Evolutionary conservation across 2,797 vertebrate genomes (phyloP).

Genomic region (Lacerta agilis): DNA sequence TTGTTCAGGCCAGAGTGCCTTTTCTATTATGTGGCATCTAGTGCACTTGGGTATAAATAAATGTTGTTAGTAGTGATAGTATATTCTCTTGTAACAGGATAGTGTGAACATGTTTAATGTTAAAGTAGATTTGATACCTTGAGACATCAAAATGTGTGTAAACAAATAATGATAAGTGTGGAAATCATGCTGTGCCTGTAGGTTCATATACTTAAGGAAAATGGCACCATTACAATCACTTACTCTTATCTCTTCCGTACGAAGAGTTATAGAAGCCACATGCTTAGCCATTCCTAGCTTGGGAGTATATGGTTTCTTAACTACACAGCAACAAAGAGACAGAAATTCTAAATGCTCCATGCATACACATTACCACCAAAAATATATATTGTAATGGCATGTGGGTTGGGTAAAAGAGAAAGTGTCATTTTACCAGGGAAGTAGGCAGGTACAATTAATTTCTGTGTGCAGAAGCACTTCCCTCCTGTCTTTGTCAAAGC

Average conservation of each 20-base stretch:
- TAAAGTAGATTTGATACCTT: slow-evolving; percentile 2
- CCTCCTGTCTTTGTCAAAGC: not conserved
- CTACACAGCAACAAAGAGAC: too few species aligned
- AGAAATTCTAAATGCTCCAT: not conserved
- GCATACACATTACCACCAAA: not conserved
- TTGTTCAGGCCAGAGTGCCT: not conserved
- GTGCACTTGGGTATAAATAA: not conserved
- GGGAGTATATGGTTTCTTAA: not conserved
- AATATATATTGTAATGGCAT: not conserved
- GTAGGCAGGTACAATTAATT: not conserved
- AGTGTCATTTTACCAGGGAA: not conserved
- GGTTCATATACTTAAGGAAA: not conserved
- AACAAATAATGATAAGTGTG: slow-evolving; percentile 1
- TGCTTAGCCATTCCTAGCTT: not conserved
- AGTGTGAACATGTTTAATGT: not conserved
- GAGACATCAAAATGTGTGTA: not conserved
- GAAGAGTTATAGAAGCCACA: not conserved
- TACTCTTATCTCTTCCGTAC: not conserved
- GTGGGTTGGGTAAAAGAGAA: not conserved
- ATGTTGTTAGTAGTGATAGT: not conserved
- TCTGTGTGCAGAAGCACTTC: not conserved
- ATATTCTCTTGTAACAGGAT: not conserved
- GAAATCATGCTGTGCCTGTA: not conserved
- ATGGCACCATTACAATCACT: not conserved
- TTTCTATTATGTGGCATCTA: not conserved